Conservation (phyloP, 2,888 invertebrate genomes). For the Muschampia plurimacula region DNA sequence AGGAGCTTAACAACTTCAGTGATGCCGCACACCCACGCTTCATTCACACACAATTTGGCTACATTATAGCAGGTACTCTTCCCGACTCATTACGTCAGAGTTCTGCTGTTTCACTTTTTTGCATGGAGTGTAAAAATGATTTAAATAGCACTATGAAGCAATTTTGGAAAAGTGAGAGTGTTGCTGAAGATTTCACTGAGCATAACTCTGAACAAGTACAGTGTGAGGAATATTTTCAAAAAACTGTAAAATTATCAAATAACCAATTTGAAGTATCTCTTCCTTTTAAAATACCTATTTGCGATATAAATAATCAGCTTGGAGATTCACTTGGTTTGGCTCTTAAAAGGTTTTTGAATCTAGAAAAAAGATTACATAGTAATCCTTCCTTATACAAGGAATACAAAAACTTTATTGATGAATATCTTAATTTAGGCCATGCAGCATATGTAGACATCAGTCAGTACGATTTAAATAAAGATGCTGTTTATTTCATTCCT, state of each 20-base stretch:
- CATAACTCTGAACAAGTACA: constrained; percentile 6
- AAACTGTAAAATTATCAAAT: constrained; percentile 9
- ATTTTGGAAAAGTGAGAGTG: constrained; percentile 10
- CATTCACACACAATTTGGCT: constrained; percentile 8
- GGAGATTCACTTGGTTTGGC: constrained; percentile 9
- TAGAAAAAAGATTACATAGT: constrained; percentile 8
- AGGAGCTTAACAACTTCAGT: neutral
- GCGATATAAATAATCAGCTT: constrained; percentile 15
- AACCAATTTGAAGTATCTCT: constrained; percentile 3
- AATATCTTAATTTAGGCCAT: constrained; percentile 14
- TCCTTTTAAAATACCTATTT: constrained; percentile 13
- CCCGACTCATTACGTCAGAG: neutral
- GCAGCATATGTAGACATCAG: neutral
- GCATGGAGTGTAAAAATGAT: constrained; percentile 16
- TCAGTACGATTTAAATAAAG: neutral
- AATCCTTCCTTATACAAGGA: neutral
- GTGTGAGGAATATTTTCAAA: neutral
- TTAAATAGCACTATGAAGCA: constrained; percentile 9
- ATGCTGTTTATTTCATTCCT: constrained; percentile 11
- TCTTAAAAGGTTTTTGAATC: constrained; percentile 12
- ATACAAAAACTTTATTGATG: constrained; percentile 9
- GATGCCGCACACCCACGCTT: constrained; percentile 5
- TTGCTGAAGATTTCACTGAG: constrained; percentile 16
- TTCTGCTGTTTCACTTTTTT: constrained; percentile 5
- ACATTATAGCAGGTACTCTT: constrained; percentile 6